Evolutionary conservation across 2,888 invertebrate genomes (phyloP).

Genomic region (Liodrosophila aerea): DNA sequence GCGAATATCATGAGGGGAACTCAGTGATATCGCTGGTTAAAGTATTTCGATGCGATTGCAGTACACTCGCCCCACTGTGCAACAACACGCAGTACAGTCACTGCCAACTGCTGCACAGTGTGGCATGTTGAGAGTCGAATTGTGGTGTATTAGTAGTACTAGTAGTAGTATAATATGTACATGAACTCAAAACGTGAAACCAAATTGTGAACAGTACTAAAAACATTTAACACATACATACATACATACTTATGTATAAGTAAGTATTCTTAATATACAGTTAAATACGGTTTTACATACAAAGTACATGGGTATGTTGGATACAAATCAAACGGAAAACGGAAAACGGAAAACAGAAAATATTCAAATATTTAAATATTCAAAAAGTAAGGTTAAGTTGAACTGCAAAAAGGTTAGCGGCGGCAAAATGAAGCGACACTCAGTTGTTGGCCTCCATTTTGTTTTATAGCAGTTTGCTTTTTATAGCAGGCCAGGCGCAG

Average conservation of each 20-base stretch:
- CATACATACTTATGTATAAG: slow-evolving; percentile 31
- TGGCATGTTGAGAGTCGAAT: too few relatives aligned
- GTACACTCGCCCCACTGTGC: not conserved
- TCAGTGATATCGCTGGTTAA: not conserved
- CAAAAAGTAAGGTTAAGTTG: slow-evolving; percentile 13
- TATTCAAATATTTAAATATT: slow-evolving; percentile 9
- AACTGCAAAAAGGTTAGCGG: slow-evolving; percentile 18
- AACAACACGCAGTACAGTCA: not conserved
- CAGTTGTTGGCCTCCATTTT: slow-evolving; percentile 52
- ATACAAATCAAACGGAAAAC: slow-evolving; percentile 3
- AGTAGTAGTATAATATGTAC: not conserved
- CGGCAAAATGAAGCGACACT: slow-evolving; percentile 53
- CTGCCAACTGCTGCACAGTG: not conserved
- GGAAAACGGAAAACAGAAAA: slow-evolving; percentile 4
- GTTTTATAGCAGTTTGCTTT: slow-evolving; percentile 5
- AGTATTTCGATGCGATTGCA: slow-evolving; percentile 6
- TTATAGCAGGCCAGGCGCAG: slow-evolving; percentile 55
- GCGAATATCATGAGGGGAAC: not conserved
- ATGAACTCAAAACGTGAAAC: not conserved
- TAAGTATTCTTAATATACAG: not conserved
- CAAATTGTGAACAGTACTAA: not conserved
- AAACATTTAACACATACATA: slow-evolving; percentile 12
- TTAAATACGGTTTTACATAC: slow-evolving; percentile 24
- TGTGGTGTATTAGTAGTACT: too few relatives aligned
- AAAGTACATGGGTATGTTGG: slow-evolving; percentile 33